Evolutionary conservation across 1,140 invertebrate species (phyloP), one percentile per base, ranked within the genome.

Genomic region (Drosophila nikananu): DNA sequence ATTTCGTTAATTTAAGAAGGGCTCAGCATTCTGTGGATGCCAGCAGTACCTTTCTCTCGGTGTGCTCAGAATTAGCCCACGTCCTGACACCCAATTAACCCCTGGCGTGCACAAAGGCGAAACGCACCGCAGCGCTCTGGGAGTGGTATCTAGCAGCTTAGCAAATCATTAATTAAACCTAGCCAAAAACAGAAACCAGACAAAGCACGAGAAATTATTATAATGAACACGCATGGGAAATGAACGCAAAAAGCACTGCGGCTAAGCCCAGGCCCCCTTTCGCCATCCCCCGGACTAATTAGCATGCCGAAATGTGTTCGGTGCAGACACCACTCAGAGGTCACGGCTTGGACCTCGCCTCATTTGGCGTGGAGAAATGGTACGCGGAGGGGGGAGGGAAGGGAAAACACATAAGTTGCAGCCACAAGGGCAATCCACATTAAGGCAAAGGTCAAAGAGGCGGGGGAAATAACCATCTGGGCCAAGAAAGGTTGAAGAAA

Each of bases 151-250:
- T 74, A 66, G 32, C 70, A 86, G 83, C 80, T 83, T 84, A 83
- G 81, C 84, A 81, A 87, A 89, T 84, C 86, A 87, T 87, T 87
- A 89, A 87, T 87, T 87, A 81, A 81, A 79, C 73, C 73, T 77
- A 77, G 71, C 80, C 71, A 71, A 86, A 83, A 77, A 71, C 78
- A 44, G 63, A 57, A 77, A 55, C 60, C 44, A 79, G 32, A 77
- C 64, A 60, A 83, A 44, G 63, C 61, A 42, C 42, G 15, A 66
- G 65, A 87, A 87, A 83, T 87, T 82, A 86, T 87, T 67, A 87
- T 84, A 89, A 89, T 84, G 73, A 73, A 79, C 66, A 71, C 86
- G 77, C 84, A 87, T 79, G 84, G 81, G 77, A 89, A 89, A 81
- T 81, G 70, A 78, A 74, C 62, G 62, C 73, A 75, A 78, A 76